Evolutionary conservation across 2,113 vertebrate genomes (phyloP).

Genomic region (Neolamprologus longior): DNA sequence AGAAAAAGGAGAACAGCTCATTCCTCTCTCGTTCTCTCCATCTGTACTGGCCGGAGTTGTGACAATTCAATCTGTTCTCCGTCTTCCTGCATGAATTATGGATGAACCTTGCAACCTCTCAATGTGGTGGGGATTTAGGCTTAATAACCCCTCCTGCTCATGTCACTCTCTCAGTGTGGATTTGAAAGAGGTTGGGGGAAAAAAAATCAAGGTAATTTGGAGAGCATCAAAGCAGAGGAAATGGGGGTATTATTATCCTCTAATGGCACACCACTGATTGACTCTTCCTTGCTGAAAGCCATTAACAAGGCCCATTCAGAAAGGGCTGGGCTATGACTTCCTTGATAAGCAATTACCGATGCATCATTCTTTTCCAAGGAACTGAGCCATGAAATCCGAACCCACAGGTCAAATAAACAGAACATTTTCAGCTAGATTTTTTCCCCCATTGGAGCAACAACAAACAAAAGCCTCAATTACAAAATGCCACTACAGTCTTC

Average conservation of each 20-base stretch:
- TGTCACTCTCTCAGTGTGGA: slow-evolving; percentile 19
- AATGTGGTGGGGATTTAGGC: slow-evolving; percentile 15
- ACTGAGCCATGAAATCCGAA: background rate
- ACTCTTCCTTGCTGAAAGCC: slow-evolving; percentile 24
- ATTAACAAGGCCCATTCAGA: slow-evolving; percentile 25
- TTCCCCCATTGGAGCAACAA: background rate
- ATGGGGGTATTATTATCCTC: slow-evolving; percentile 27
- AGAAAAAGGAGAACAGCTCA: background rate
- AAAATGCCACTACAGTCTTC: background rate
- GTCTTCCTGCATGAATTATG: slow-evolving; percentile 48
- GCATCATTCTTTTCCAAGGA: background rate
- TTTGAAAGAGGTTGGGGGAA: background rate
- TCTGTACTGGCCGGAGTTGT: slow-evolving; percentile 1
- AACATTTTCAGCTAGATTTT: background rate
- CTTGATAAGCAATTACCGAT: slow-evolving; percentile 32
- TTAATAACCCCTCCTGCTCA: slow-evolving; percentile 6
- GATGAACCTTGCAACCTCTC: slow-evolving; percentile 28
- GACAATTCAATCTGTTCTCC: slow-evolving; percentile 48
- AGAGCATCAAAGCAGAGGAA: slow-evolving; percentile 22
- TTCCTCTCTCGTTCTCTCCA: background rate
- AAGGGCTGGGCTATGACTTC: background rate
- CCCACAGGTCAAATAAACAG: background rate
- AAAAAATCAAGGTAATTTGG: slow-evolving; percentile 23
- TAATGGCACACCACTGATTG: slow-evolving; percentile 17
- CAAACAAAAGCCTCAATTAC: background rate